A percentile compares a stretch with the other conserved stretches of the same genome.
phyloP scores from a whole-genome alignment of 2,888 invertebrate species.

The Cryptus viduatorius region DNA sequence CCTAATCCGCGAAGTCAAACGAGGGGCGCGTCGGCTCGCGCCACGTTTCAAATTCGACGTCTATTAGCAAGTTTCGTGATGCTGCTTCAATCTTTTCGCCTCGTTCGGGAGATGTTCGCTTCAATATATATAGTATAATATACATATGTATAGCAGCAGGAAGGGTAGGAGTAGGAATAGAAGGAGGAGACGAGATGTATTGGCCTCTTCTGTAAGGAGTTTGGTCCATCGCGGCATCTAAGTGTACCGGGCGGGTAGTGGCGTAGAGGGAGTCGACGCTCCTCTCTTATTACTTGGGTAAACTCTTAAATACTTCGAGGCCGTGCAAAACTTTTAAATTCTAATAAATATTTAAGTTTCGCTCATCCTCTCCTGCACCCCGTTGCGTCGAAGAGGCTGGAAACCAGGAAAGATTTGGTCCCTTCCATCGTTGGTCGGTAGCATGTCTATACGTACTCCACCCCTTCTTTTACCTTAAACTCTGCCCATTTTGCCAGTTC shows the following conservation, averaged over 20 bases:
- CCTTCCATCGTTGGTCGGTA: conserved; percentile 7
- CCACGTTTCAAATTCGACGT: conserved; percentile 68
- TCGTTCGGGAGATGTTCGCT: conserved; percentile 46
- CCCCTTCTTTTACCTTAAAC: conserved; percentile 36
- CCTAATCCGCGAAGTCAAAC: conserved; percentile 55
- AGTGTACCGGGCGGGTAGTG: conserved; percentile 41
- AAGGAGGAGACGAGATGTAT: conserved; percentile 57
- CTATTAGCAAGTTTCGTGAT: conserved; percentile 73
- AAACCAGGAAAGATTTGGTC: conserved; percentile 11
- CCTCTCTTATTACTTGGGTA: conserved; percentile 78
- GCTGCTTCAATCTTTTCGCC: conserved; percentile 61
- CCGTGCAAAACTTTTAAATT: conserved; percentile 80
- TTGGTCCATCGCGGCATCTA: conserved; percentile 59
- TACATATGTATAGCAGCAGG: conserved; percentile 2
- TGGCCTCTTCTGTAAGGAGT: conserved; percentile 59
- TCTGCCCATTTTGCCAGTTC: conserved; percentile 48
- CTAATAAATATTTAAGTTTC: conserved; percentile 83
- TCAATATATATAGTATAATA: background rate
- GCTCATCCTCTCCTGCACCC: conserved; percentile 49
- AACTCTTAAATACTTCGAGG: conserved; percentile 81
- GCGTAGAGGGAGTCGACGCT: conserved; percentile 42
- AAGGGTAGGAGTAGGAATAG: conserved; percentile 12
- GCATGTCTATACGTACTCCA: background rate
- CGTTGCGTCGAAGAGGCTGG: background rate
- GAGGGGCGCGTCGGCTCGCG: conserved; percentile 67